Evolutionary conservation across 1,140 invertebrate species (phyloP).

Genomic region (Campodea augens): DNA sequence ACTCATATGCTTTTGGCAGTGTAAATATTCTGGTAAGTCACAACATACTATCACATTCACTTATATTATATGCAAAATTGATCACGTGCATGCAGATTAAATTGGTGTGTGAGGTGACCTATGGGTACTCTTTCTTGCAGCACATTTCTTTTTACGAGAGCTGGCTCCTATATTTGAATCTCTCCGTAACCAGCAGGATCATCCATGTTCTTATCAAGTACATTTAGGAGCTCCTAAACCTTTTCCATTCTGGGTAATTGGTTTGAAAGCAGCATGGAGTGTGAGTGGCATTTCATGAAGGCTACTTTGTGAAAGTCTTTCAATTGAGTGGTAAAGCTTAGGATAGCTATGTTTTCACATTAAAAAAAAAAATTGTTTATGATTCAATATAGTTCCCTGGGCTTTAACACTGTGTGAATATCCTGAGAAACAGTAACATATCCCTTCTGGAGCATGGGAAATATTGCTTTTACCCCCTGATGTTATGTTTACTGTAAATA

Average conservation of each 20-base stretch:
- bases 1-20: too few relatives aligned
- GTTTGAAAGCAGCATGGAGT: background rate
- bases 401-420: background rate
- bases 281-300: background rate
- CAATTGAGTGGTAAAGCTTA: background rate
- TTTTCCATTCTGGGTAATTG: conserved; percentile 27
- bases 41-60: background rate
- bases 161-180: conserved; percentile 84
- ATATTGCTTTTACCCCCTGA: too few relatives aligned
- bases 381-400: background rate
- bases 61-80: background rate
- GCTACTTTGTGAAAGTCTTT: background rate
- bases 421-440: too few relatives aligned
- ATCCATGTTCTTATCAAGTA: conserved; percentile 67
- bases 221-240: conserved; percentile 42
- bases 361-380: background rate
- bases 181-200: conserved; percentile 65
- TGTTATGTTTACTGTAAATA: too few relatives aligned
- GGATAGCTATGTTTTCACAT: background rate
- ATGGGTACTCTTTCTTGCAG: conserved; percentile 28
- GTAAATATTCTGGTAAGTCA: too few relatives aligned
- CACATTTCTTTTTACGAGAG: conserved; percentile 78
- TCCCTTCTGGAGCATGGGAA: too few relatives aligned
- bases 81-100: too few relatives aligned
- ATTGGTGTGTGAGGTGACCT: conserved; percentile 18